Conservation (phyloP, 53 echinoderm and acorn worm genomes). For the Paracentrotus lividus region DNA sequence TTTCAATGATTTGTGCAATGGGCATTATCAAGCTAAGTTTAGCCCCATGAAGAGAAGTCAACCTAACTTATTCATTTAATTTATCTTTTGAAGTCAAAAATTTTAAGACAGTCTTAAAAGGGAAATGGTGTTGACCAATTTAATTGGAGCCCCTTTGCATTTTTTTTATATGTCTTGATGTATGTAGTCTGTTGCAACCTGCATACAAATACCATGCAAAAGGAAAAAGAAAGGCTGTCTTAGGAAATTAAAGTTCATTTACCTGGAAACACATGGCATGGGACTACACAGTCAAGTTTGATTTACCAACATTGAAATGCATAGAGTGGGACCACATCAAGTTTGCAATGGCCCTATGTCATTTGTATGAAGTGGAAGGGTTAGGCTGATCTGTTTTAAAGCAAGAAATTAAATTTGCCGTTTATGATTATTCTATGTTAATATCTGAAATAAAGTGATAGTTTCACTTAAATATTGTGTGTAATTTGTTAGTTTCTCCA, state of each 20-base stretch:
- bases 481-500: constrained; percentile 46
- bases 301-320: not conserved
- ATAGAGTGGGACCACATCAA: not conserved
- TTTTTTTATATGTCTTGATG: not conserved
- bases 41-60: not conserved
- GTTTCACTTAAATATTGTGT: constrained; percentile 12
- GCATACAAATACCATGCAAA: not conserved
- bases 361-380: not conserved
- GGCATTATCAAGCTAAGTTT: constrained; percentile 37
- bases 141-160: not conserved
- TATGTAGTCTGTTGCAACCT: not conserved
- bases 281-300: no score
- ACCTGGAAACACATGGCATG: not conserved
- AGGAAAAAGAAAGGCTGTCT: not conserved
- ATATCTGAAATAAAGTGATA: constrained; percentile 45
- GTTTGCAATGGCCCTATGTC: not conserved
- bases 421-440: not conserved
- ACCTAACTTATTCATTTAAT: not conserved
- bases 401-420: not conserved
- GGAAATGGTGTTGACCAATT: not conserved
- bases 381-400: not conserved
- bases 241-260: not conserved
- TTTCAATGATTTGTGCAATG: constrained; percentile 20
- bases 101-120: not conserved
- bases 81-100: not conserved